phyloP scores from a whole-genome alignment of 2,113 vertebrate species.

The Cyanoramphus novaezelandiae region DNA sequence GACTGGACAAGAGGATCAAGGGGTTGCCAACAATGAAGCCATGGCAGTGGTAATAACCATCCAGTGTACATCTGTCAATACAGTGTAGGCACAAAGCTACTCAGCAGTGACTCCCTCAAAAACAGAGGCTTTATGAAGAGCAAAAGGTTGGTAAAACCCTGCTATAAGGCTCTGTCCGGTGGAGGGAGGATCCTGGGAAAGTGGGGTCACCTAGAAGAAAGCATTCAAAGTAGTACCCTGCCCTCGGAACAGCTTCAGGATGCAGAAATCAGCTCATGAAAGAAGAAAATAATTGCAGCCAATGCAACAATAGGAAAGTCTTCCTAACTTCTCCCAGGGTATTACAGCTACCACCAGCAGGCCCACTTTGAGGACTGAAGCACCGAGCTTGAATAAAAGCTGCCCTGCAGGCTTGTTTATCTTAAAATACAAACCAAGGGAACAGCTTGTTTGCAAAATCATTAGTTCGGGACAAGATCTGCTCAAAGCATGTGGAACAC shows the following conservation, averaged over 20 bases:
- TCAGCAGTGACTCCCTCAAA: not conserved
- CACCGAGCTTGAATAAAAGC: not conserved
- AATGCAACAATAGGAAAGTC: not conserved
- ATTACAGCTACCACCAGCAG: not conserved
- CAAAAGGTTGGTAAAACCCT: not conserved
- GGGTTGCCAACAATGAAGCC: not conserved
- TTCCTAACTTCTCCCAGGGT: not conserved
- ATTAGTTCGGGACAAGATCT: not conserved
- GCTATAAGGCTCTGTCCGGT: not conserved
- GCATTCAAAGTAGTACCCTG: not conserved
- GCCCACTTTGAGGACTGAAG: not conserved
- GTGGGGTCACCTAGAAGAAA: not conserved
- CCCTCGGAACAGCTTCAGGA: not conserved
- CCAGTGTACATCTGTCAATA: not conserved
- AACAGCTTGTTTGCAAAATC: not conserved
- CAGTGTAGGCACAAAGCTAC: not conserved
- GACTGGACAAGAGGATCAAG: not conserved
- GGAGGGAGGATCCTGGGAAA: not conserved
- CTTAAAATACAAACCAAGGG: not conserved
- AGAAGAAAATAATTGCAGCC: not conserved
- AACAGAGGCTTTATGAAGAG: not conserved
- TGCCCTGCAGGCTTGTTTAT: not conserved
- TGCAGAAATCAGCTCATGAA: not conserved
- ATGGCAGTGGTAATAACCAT: not conserved
- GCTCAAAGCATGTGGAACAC: not conserved